Conservation (phyloP, 1,140 invertebrate genomes). For the Heliothis virescens region DNA sequence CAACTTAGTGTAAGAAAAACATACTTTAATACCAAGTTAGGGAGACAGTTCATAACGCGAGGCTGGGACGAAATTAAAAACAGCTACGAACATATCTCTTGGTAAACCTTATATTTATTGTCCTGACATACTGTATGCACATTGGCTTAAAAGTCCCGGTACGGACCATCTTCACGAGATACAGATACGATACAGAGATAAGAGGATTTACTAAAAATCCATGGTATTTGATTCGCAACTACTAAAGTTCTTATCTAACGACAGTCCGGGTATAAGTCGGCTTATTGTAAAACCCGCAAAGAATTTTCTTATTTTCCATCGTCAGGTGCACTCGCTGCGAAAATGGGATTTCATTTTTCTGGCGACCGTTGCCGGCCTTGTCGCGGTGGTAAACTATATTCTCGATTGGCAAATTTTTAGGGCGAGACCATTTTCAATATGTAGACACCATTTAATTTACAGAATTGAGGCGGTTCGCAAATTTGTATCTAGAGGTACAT, state of each 20-base stretch:
- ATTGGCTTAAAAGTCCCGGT: background rate
- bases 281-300: conserved; percentile 70
- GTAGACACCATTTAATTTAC: background rate
- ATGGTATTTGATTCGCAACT: conserved; percentile 54
- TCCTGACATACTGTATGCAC: background rate
- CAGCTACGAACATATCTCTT: background rate
- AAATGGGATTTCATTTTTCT: conserved; percentile 68
- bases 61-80: background rate
- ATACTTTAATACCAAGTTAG: conserved; percentile 16
- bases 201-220: conserved; percentile 48
- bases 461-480: background rate
- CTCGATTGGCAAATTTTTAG: conserved; percentile 16
- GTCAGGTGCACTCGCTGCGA: conserved; percentile 65
- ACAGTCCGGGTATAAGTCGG: conserved; percentile 62
- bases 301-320: conserved; percentile 68
- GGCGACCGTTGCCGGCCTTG: conserved; percentile 51
- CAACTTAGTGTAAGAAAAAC: conserved; percentile 9
- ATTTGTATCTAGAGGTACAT: too few species aligned
- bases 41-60: background rate
- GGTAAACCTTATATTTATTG: background rate
- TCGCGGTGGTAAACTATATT: conserved; percentile 50
- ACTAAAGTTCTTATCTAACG: conserved; percentile 63
- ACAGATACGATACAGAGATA: conserved; percentile 54
- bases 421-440: conserved; percentile 10
- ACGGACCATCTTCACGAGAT: background rate